Evolutionary conservation across 2,113 vertebrate genomes (phyloP).

Genomic region (Tilapia sparmanii): DNA sequence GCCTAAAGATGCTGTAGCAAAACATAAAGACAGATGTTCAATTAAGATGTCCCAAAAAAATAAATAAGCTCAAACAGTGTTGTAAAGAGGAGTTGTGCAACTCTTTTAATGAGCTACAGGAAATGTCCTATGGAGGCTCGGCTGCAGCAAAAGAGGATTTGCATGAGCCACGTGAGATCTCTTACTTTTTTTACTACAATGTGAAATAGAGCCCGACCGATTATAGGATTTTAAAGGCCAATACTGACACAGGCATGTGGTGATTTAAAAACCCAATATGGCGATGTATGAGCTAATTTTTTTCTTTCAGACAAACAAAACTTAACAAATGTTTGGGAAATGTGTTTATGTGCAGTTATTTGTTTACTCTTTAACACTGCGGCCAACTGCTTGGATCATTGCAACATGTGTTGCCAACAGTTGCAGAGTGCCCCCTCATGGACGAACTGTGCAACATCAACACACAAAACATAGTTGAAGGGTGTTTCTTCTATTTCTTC

Average conservation of each 20-base stretch:
- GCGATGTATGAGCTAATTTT: fast-evolving
- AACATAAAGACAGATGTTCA: background rate
- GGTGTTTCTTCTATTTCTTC: background rate
- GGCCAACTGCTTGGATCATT: background rate
- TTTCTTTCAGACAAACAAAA: background rate
- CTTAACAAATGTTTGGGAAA: background rate
- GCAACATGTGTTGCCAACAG: background rate
- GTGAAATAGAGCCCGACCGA: fast-evolving
- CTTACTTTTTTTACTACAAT: fast-evolving
- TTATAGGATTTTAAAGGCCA: background rate
- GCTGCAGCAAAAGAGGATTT: background rate
- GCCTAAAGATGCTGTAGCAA: background rate
- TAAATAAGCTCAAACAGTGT: background rate
- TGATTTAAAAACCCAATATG: background rate
- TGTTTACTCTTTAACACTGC: background rate
- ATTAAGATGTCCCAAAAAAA: background rate
- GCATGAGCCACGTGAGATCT: background rate
- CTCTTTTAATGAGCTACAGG: background rate
- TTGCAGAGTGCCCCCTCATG: background rate
- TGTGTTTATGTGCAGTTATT: background rate
- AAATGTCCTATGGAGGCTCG: background rate
- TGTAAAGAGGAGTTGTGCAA: background rate
- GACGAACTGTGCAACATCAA: background rate
- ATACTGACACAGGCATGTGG: background rate
- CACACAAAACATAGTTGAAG: background rate